Evolutionary conservation across 2,888 invertebrate genomes (phyloP), one percentile per base, ranked within the genome.

Genomic region (Mythimna pallens): DNA sequence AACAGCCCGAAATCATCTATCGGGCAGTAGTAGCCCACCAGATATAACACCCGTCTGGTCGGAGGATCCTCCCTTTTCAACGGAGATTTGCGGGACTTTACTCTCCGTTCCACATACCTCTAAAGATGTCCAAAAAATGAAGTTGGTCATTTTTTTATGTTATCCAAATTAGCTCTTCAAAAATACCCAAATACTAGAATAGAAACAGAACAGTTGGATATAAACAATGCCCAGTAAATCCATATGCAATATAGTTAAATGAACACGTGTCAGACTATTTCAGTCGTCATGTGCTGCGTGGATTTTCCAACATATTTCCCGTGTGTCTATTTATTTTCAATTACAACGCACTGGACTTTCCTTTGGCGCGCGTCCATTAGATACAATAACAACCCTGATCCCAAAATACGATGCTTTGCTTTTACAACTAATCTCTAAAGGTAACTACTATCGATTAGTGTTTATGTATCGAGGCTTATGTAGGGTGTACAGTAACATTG

Each of bases 271-370:
- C n/a, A 6, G 43, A 58, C 20, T 62, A 62, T 73, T 74, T 43
- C 54, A 69, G 63, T 30, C 40, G n/a, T 55, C 58, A 14, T 63
- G 22, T 73, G 57, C 9, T 30, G 20, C 10, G 61, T 17, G 85
- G 76, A 30, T 70, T 86, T 86, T 58, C 84, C 84, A 25, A 59
- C 30, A 65, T 62, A 73, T 77, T 84, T 63, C 65, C 75, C 66
- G 36, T 36, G 50, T 50, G 25, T 58, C 25, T 72, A 72, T 82
- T 78, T 85, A 66, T 80, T 71, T 81, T 72, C 64, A 73, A 68
- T 68, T 67, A 76, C 52, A 67, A 20, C 30, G 59, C 61, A 64
- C 58, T 43, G 79, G 81, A 62, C 52, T 84, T 79, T 71, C 73
- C 75, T 65, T 76, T 84, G 86, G 79, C 76, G 9, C 4, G 34